Conservation (phyloP, 92 coral and sea anemone species). For the Epizoanthus ramosus region DNA sequence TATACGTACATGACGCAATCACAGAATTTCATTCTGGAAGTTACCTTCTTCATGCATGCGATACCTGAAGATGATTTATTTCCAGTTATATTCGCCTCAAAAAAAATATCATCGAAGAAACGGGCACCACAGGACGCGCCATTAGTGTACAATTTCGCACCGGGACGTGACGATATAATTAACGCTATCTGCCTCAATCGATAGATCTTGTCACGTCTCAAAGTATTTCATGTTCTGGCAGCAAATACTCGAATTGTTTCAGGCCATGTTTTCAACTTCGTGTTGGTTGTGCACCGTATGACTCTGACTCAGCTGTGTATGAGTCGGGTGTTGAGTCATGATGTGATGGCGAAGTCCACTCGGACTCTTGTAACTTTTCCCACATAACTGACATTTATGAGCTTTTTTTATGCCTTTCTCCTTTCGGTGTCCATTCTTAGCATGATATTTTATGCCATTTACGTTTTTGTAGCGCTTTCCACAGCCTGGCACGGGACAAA, state of each 20-base stretch:
- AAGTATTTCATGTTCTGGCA: neutral
- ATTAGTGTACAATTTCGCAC: neutral
- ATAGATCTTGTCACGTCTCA: neutral
- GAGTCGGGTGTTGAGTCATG: constrained; percentile 86
- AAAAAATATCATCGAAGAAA: neutral
- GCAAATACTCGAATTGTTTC: constrained; percentile 28
- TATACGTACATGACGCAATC: constrained; percentile 16
- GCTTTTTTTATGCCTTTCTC: constrained; percentile 87
- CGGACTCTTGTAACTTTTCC: constrained; percentile 97
- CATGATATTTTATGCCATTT: constrained; percentile 98
- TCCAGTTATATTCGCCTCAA: neutral
- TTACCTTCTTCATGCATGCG: neutral
- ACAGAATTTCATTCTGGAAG: neutral
- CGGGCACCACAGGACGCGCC: constrained; percentile 15
- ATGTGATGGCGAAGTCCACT: constrained; percentile 98
- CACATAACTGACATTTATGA: constrained; percentile 94
- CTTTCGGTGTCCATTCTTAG: constrained; percentile 94
- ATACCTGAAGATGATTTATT: neutral
- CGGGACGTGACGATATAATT: constrained; percentile 25
- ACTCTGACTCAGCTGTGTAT: constrained; percentile 49
- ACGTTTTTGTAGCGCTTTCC: constrained; percentile 98
- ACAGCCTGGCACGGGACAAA: constrained; percentile 99
- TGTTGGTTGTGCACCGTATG: constrained; percentile 42
- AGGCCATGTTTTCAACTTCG: constrained; percentile 67
- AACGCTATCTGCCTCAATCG: neutral